phyloP scores from a whole-genome alignment of 2,888 invertebrate genomes.

The Acanthosoma haemorrhoidale region DNA sequence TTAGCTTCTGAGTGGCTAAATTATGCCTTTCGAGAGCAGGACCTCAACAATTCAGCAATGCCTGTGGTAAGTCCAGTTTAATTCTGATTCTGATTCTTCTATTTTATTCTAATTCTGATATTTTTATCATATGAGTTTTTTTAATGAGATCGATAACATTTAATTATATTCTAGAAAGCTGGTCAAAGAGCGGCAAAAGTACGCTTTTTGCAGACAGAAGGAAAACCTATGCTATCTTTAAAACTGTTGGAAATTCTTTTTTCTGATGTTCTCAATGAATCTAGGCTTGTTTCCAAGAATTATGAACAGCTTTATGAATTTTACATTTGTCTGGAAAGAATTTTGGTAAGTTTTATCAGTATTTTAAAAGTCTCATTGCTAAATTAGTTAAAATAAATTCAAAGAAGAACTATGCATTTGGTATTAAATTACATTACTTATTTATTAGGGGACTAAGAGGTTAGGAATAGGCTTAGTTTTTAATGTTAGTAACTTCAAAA shows the following conservation, averaged over 20 bases:
- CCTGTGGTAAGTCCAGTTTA: slow-evolving; percentile 30
- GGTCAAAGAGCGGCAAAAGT: slow-evolving; percentile 31
- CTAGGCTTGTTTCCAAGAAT: slow-evolving; percentile 32
- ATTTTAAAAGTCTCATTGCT: too few species aligned
- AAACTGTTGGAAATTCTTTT: slow-evolving; percentile 37
- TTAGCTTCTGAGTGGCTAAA: slow-evolving; percentile 42
- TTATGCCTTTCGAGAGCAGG: slow-evolving; percentile 40
- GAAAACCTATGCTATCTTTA: slow-evolving; percentile 38
- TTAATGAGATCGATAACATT: too few species aligned
- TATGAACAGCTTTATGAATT: slow-evolving; percentile 39
- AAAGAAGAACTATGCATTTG: too few species aligned
- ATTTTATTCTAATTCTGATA: not conserved
- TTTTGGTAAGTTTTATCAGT: slow-evolving; percentile 37
- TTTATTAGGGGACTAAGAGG: too few species aligned
- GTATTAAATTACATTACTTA: too few species aligned
- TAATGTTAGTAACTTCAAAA: too few species aligned
- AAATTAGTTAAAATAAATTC: too few species aligned
- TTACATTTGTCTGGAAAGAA: slow-evolving; percentile 36
- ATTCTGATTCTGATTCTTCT: not conserved
- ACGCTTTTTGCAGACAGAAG: slow-evolving; percentile 34
- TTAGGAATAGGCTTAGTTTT: too few species aligned
- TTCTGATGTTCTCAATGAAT: slow-evolving; percentile 31
- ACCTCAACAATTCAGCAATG: slow-evolving; percentile 40
- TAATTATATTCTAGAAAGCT: not conserved
- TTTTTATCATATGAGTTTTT: not conserved